These are phyloP conservation scores for Danaus plexippus DNA, from an alignment of 1,140 invertebrate genomes.

Conservation along the genomic window DNA sequence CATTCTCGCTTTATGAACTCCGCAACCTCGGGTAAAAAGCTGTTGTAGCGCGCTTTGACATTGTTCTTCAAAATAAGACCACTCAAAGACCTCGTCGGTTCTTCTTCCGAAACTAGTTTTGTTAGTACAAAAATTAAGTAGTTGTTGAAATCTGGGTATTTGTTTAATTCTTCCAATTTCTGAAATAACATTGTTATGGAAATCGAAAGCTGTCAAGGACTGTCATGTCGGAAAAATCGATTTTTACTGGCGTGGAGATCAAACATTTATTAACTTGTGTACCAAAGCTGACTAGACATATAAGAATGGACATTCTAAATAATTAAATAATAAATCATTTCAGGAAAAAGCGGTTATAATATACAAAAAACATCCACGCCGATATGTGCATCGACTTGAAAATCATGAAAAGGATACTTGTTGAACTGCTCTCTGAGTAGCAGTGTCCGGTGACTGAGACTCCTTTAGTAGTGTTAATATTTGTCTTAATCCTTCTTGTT, in stretches of 20 bases:
- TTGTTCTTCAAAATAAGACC: conserved; percentile 99
- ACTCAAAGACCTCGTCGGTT: conserved; percentile 96
- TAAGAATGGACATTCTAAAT: conserved; percentile 13
- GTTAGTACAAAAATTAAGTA: conserved; percentile 99
- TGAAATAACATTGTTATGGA: conserved; percentile 74
- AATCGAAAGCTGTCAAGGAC: conserved; percentile 63
- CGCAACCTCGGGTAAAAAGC: conserved; percentile 91
- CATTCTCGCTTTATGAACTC: conserved; percentile 96
- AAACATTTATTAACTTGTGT: conserved; percentile 3
- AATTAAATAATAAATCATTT: conserved; percentile 25
- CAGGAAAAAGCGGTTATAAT: conserved; percentile 36
- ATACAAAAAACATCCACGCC: conserved; percentile 65
- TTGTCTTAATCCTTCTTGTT: conserved; percentile 96
- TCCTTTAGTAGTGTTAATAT: conserved; percentile 97
- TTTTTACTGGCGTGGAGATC: conserved; percentile 56
- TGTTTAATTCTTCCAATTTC: conserved; percentile 99
- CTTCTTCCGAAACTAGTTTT: conserved; percentile 94
- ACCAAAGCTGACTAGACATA: conserved; percentile 6
- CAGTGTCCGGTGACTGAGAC: conserved; percentile 97
- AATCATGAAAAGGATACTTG: conserved; percentile 88
- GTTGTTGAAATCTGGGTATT: conserved; percentile 99
- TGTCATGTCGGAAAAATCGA: conserved; percentile 73
- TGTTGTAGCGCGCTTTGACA: conserved; percentile 94
- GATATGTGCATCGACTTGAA: conserved; percentile 50
- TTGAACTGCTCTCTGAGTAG: conserved; percentile 95